Evolutionary conservation across 2,113 vertebrate genomes (phyloP).

Genomic region (Otocyon megalotis): DNA sequence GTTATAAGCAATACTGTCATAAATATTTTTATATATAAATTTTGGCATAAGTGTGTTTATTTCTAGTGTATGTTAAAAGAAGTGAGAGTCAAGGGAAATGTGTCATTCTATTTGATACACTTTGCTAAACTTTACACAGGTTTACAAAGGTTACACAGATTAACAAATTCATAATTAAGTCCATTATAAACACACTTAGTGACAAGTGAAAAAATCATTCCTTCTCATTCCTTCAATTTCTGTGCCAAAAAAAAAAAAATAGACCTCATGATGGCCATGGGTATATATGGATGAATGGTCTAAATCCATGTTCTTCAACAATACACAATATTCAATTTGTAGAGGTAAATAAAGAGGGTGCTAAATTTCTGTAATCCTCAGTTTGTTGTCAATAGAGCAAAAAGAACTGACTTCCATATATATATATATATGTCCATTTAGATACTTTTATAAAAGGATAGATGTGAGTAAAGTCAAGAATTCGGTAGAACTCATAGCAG

Average conservation of each 20-base stretch:
- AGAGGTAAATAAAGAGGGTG: background rate
- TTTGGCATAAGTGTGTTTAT: background rate
- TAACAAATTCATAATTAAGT: background rate
- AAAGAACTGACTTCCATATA: background rate
- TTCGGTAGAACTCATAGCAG: background rate
- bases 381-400: background rate
- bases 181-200: background rate
- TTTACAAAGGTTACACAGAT: background rate
- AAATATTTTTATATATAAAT: background rate
- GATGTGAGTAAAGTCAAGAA: background rate
- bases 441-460: background rate
- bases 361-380: background rate
- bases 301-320: background rate
- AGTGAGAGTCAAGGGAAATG: background rate
- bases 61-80: background rate
- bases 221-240: background rate
- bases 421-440: background rate
- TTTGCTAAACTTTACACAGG: constrained; percentile 27
- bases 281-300: background rate
- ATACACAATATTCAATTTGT: background rate
- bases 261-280: background rate
- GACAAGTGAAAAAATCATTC: background rate
- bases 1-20: background rate
- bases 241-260: background rate
- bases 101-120: background rate